Base-by-base conservation (phyloP, 2,113 vertebrate genomes). In the Spermophilus dauricus region DNA sequence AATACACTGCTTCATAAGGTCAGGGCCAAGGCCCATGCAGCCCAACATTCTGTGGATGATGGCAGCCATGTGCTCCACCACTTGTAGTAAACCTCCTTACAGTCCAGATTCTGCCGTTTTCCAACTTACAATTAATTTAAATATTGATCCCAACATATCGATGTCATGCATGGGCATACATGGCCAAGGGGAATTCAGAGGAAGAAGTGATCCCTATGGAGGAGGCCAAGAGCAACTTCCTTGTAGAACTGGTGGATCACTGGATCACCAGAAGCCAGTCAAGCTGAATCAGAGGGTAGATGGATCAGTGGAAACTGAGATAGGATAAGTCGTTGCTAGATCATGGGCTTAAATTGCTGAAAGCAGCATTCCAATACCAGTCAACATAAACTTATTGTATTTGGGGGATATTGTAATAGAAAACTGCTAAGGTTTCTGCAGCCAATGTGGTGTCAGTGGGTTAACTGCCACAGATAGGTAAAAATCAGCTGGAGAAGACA, bases 21-120 rank as follows among this genome's bases (percentile, higher is more conserved):
- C 42, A 92, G 32, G 42, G 28, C 5, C 7, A n/a, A 7, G 45
- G 26, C n/a, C 34, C 70, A 34, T 9, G 5, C 32, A 72, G 20
- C 10, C 45, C 56, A 39, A n/a, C 16, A 26, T 30, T 45, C 67
- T 30, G 4, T 37, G 30, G 67, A 39, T 26, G 8, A 34, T 22
- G 30, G 53, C 0, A 2, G 45, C 14, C 70, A 88, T 26, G 20
- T 0, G 3, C 6, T 16, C 20, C 3, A n/a, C 24, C 14, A 20
- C 34, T 53, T 26, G 4, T 3, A 65, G 26, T 6, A 11, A 91
- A 76, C 3, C 4, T 45, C 76, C 42, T 78, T 73, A 2, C 4
- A 14, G 22, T 5, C 73, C 65, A 92, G 75, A 20, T 39, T 85
- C 48, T 12, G 20, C 17, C 56, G 10, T 13, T 91, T 82, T 56